phyloP scores from a whole-genome alignment of 2,113 vertebrate species.

The Bufo gargarizans region DNA sequence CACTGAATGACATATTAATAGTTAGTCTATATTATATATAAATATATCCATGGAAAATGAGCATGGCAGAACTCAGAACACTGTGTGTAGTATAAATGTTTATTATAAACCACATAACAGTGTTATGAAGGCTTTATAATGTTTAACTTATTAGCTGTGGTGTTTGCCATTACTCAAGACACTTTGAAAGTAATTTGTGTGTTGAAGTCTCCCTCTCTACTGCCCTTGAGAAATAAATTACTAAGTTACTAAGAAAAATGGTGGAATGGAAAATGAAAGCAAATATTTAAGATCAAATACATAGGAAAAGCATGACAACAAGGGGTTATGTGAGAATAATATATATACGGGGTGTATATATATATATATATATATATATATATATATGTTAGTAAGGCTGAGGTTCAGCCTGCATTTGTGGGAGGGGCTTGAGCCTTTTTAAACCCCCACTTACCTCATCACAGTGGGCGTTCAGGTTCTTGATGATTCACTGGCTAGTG shows the following conservation, averaged over 20 bases:
- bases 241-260: not conserved
- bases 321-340: not conserved
- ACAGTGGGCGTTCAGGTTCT: no score
- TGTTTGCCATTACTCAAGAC: not conserved
- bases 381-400: no score
- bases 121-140: slow-evolving; percentile 10
- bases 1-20: not conserved
- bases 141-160: slow-evolving; percentile 1
- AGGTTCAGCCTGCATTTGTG: no score
- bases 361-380: no score
- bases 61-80: not conserved
- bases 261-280: not conserved
- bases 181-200: not conserved
- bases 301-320: not conserved
- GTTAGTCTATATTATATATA: not conserved
- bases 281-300: not conserved
- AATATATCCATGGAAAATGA: slow-evolving; percentile 25
- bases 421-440: no score
- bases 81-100: slow-evolving; percentile 6
- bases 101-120: slow-evolving; percentile 1
- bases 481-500: no score
- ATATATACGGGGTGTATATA: no score
- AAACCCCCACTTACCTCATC: no score
- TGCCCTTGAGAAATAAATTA: not conserved
- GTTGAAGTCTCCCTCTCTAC: not conserved